Evolutionary conservation across 2,113 vertebrate species (phyloP), one percentile per base, ranked within the genome.

Genomic region (Uria lomvia): DNA sequence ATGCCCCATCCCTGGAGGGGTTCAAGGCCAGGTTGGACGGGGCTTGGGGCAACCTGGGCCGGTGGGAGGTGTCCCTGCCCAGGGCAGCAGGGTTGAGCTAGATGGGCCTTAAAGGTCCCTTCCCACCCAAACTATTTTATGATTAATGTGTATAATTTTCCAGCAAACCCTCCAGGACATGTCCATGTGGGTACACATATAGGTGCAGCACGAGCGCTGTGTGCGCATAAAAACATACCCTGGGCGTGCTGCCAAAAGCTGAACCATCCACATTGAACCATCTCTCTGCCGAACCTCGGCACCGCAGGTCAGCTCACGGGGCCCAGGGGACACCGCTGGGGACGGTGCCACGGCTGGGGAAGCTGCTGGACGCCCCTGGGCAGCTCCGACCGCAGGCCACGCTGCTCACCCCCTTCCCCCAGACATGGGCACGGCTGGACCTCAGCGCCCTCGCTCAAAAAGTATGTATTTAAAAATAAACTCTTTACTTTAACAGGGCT

Each of bases 391-490:
- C 10, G 5, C 1, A 4, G 45, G n/a, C 5, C 36, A 9, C 11
- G 1, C 24, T 36, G 43, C 73, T 34, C 10, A 6, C 5, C 70
- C 24, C 4, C 36, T 50, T 34, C 76, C 86, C 47, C 17, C 22
- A 20, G 1, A 16, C 30, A 11, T 4, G 49, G 30, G 27, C 47
- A 13, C 12, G 1, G 71, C 42, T 3, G 21, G 32, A 9, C 40
- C 63, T 20, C 59, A 6, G 52, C 1, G 0, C 29, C 59, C 32
- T 21, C 27, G 3, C 36, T 36, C 42, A 27, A 2, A 24, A 90
- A 73, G 17, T 1, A 2, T 0, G 0, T 27, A 12, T 55, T 80
- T 70, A 4, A 73, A 90, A n/a, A 6, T 0, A 0, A 3, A 1
- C 58, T 58, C 5, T 53, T 26, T 20, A 3, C 38, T 86, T 36